Evolutionary conservation across 2,113 vertebrate species (phyloP).

Genomic region (Brienomyrus longianalis): DNA sequence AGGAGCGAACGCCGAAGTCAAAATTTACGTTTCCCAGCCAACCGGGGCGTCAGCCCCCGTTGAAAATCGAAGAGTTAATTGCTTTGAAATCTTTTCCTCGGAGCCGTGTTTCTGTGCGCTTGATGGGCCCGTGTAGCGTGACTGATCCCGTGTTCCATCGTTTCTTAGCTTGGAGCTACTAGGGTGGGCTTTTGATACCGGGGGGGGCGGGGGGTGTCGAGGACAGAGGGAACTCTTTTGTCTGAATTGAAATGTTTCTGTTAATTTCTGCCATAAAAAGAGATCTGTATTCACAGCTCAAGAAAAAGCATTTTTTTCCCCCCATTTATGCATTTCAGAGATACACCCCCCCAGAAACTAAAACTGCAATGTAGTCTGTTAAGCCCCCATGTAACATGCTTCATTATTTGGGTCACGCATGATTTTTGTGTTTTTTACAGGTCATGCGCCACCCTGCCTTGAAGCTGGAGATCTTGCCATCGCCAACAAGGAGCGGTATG

Average conservation of each 20-base stretch:
- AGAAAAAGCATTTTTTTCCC: not conserved
- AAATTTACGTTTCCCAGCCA: constrained; percentile 2
- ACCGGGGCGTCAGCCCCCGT: not conserved
- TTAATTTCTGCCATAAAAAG: not conserved
- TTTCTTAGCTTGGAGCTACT: not conserved
- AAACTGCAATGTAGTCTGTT: not conserved
- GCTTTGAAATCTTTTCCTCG: constrained; percentile 5
- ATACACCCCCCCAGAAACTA: not conserved
- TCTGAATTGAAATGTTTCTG: not conserved
- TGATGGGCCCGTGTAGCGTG: not conserved
- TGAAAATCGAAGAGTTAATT: not conserved
- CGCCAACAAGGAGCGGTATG: constrained; percentile 72
- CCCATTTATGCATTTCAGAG: not conserved
- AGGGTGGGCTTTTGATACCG: not conserved
- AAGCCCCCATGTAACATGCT: not conserved
- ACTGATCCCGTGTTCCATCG: constrained; percentile 1
- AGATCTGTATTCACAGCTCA: not conserved
- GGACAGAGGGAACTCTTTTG: not conserved
- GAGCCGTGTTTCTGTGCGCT: not conserved
- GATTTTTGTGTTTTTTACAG: not conserved
- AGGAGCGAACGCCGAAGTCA: not conserved
- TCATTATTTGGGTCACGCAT: constrained; percentile 25
- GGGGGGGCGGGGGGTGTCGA: not conserved
- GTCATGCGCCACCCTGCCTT: constrained; percentile 37
- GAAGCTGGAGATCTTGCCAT: constrained; percentile 56